Evolutionary conservation across 2,888 invertebrate genomes (phyloP), one percentile per base, ranked within the genome.

Genomic region (Hydraecia micacea): DNA sequence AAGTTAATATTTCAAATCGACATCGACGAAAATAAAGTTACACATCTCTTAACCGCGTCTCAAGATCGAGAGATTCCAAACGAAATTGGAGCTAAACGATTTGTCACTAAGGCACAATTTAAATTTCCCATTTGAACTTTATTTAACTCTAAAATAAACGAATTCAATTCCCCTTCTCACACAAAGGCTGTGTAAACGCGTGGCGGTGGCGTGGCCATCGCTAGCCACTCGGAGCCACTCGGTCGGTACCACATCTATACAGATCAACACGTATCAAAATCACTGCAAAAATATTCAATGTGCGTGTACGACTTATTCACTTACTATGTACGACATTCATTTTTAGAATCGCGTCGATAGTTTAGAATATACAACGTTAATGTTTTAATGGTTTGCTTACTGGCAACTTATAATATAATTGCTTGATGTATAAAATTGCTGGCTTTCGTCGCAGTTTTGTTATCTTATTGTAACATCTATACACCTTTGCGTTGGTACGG

Each of bases 81-180:
- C 89, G 88, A 93, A 95, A 95, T 93, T 93, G 93, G 92, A 92
- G 93, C 92, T 94, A 93, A 94, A 92, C 93, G 89, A 93, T 93
- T 93, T 92, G 91, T 93, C 95, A 95, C 96, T 96, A 97, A 97
- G 96, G 96, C 96, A 97, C 96, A 96, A 96, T 96, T 96, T 95
- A 94, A 95, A 93, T 95, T 95, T 96, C 92, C 93, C 92, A 91
- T 96, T 96, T 96, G 96, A 96, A 96, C 96, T 96, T 95, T 94
- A 94, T 95, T 94, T 93, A 92, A 94, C 85, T 93, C 94, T 95
- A 93, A 96, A 93, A 94, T 92, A 96, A 96, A 94, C 89, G 90
- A 94, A 92, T 94, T 93, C 93, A 94, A 94, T 94, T 94, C 93
- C 93, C 92, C 92, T 91, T 89, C 88, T 90, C 82, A 70, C 74